Evolutionary conservation across 2,888 invertebrate genomes (phyloP).

Genomic region (Flexamia atlantica): DNA sequence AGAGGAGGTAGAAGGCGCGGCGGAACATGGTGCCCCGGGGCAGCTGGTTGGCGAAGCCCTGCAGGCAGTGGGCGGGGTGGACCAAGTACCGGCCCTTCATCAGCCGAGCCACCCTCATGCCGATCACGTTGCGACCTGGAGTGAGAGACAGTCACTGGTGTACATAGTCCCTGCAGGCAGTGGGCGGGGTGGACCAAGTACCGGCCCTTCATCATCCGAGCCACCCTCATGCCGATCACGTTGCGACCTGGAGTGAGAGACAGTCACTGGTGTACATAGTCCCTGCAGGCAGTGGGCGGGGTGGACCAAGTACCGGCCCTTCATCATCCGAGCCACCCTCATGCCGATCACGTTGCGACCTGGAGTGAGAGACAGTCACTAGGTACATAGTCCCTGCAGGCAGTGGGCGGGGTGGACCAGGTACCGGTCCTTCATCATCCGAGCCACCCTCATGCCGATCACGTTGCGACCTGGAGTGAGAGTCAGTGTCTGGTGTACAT

Average conservation of each 20-base stretch:
- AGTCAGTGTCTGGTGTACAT: no score
- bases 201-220: no score
- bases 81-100: conserved; percentile 46
- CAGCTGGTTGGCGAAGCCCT: conserved; percentile 22
- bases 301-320: conserved; percentile 11
- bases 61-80: conserved; percentile 47
- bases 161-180: no score
- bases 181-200: no score
- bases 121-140: conserved; percentile 34
- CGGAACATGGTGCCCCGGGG: conserved; percentile 42
- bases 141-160: no score
- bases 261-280: no score
- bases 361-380: neutral
- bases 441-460: conserved; percentile 8
- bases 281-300: conserved; percentile 31
- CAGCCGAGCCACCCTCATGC: conserved; percentile 29
- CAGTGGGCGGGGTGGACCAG: conserved; percentile 14
- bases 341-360: conserved; percentile 21
- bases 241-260: no score
- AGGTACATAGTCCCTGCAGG: neutral
- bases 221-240: no score
- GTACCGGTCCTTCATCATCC: conserved; percentile 14
- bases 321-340: conserved; percentile 18
- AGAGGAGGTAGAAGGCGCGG: conserved; percentile 46
- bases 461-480: neutral